A percentile compares a stretch with the other conserved stretches of the same genome.
phyloP scores from a whole-genome alignment of 2,113 vertebrate species.

The Crypturellus undulatus region DNA sequence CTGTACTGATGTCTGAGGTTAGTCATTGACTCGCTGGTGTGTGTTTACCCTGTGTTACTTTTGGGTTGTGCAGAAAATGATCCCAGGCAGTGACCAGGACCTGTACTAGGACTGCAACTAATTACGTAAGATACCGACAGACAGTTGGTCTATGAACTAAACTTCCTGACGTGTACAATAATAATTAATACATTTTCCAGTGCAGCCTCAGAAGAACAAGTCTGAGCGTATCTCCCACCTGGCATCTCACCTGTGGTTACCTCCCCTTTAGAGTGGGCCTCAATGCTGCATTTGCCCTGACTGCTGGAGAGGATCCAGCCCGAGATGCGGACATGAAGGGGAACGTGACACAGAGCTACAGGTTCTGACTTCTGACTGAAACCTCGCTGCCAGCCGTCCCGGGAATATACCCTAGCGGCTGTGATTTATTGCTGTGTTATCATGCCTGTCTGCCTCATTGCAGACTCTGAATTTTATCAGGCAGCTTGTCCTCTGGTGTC shows the following conservation, averaged over 20 bases:
- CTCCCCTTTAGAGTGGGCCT: not conserved
- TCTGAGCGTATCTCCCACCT: not conserved
- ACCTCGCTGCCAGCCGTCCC: not conserved
- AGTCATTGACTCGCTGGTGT: not conserved
- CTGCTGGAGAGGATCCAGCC: constrained; percentile 1
- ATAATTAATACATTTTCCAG: not conserved
- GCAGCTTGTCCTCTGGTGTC: constrained; percentile 56
- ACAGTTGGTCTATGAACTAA: not conserved
- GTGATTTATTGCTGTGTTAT: constrained; percentile 73
- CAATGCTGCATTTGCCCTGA: not conserved
- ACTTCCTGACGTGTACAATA: not conserved
- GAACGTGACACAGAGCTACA: constrained; percentile 7
- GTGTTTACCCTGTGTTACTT: not conserved
- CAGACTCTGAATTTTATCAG: constrained; percentile 56
- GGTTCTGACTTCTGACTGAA: constrained; percentile 57
- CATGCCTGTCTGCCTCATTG: constrained; percentile 55
- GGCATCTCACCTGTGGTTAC: not conserved
- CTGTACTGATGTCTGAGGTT: no score
- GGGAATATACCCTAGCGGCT: constrained; percentile 26
- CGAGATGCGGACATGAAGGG: not conserved
- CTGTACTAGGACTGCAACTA: not conserved
- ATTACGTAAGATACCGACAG: not conserved
- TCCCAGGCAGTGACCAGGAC: not conserved
- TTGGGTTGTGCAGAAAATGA: not conserved
- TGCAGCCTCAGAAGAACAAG: not conserved